Conservation (phyloP, 1,140 invertebrate species). For the Drosophila eugracilis region DNA sequence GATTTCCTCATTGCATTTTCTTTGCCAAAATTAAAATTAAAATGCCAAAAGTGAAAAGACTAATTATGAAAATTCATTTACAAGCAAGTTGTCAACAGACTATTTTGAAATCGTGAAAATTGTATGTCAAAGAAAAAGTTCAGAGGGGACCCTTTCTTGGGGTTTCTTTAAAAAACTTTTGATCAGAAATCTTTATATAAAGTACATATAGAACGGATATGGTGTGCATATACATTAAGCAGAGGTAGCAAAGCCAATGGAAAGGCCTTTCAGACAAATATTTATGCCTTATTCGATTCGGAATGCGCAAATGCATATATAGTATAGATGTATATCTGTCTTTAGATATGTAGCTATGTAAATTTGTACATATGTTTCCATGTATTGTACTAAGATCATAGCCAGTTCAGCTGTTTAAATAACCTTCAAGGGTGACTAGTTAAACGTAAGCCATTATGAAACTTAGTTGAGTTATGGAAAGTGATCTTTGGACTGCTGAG, state of each 20-base stretch:
- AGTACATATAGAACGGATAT: slow-evolving; percentile 14
- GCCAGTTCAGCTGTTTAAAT: slow-evolving; percentile 62
- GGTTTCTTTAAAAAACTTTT: slow-evolving; percentile 12
- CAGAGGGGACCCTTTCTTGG: slow-evolving; percentile 12
- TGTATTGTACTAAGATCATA: slow-evolving; percentile 4
- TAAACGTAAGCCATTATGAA: slow-evolving; percentile 15
- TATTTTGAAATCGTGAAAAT: slow-evolving; percentile 18
- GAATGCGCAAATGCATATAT: slow-evolving; percentile 21
- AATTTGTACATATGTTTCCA: slow-evolving; percentile 12
- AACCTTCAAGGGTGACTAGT: slow-evolving; percentile 29
- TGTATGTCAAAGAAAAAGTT: neutral
- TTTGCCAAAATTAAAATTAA: slow-evolving; percentile 46
- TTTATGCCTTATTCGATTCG: slow-evolving; percentile 36
- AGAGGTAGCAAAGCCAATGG: slow-evolving; percentile 10
- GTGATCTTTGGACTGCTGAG: slow-evolving; percentile 21
- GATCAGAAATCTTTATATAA: slow-evolving; percentile 2
- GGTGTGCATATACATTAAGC: neutral
- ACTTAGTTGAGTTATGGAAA: slow-evolving; percentile 8
- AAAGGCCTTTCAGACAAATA: slow-evolving; percentile 29
- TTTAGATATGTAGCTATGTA: slow-evolving; percentile 5
- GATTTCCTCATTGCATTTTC: neutral
- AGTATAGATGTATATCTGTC: neutral
- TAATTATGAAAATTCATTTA: slow-evolving; percentile 37
- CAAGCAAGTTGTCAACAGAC: slow-evolving; percentile 24
- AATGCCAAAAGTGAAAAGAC: slow-evolving; percentile 36